A percentile compares a stretch with the other conserved stretches of the same genome.
These are phyloP conservation scores for Synaphobranchus kaupii DNA, from an alignment of 2,797 vertebrate genomes.

Conservation along the genomic window DNA sequence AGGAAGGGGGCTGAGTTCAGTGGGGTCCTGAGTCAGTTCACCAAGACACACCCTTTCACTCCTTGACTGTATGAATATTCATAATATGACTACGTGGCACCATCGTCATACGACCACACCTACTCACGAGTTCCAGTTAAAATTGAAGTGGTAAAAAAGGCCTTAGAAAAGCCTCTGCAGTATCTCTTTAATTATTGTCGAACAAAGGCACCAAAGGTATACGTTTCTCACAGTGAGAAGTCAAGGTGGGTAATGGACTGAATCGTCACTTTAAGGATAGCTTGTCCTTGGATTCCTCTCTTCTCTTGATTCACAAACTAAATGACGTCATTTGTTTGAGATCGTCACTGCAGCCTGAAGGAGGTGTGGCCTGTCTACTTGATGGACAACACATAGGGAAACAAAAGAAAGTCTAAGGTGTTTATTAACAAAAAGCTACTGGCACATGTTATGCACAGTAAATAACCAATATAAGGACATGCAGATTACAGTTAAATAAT, in stretches of 20 bases:
- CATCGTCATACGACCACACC: no score
- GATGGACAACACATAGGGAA: constrained; percentile 46
- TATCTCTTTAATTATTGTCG: neutral
- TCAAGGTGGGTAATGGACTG: constrained; percentile 46
- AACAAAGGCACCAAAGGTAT: neutral
- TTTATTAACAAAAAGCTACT: neutral
- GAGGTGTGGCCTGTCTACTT: constrained; percentile 45
- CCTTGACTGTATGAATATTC: no score
- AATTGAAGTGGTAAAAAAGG: no score
- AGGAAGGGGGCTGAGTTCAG: no score
- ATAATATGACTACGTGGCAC: no score
- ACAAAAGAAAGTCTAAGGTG: neutral
- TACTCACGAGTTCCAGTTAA: no score
- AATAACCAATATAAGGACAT: neutral
- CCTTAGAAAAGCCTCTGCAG: no score
- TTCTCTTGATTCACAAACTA: constrained; percentile 66
- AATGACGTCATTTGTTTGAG: constrained; percentile 80
- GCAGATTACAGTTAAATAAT: neutral
- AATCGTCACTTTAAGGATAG: constrained; percentile 6
- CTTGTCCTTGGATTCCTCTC: constrained; percentile 42
- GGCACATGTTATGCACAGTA: neutral
- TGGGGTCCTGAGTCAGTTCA: no score
- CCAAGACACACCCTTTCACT: no score
- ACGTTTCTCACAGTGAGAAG: neutral
- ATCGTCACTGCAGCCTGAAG: constrained; percentile 71